Evolutionary conservation across 2,113 vertebrate species (phyloP), one percentile per base, ranked within the genome.

Genomic region (Clarias gariepinus): DNA sequence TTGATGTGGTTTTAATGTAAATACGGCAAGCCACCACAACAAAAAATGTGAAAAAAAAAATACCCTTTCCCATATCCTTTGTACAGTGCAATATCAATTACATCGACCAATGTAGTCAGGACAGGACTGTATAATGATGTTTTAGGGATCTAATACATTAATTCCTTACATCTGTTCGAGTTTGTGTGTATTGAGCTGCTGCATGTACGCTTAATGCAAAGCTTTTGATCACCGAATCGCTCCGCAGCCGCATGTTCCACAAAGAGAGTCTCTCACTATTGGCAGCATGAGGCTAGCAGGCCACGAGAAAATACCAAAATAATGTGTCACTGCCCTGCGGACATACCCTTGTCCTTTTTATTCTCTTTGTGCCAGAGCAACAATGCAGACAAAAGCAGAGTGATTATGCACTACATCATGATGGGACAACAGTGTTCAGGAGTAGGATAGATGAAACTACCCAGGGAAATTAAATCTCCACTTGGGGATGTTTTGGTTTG

Each of bases 381-480:
- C 90, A 91, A 90, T 91, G 91, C 89, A 90, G 91, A 89, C 88
- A 91, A 84, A 92, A 90, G 90, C 89, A 91, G 91, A 93, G 89
- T 89, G 92, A 94, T 94, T 94, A 91, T 90, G 91, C 90, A 91
- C 91, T 91, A 91, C 94, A 94, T 94, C 93, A 94, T 89, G 91
- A 94, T 92, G 92, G 89, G 92, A 92, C 92, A 92, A 91, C 91
- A 91, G 89, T 93, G 91, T 92, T 93, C 93, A 93, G 89, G 88
- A 90, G 90, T 89, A 92, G 92, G 93, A 93, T 92, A 91, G 91
- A 87, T 88, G 77, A 84, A 81, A 90, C 90, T 92, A 91, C 92
- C 92, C 90, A 91, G 94, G 94, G 93, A 94, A 95, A 95, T 95
- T 92, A 93, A 92, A 90, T 93, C 92, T 88, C 81, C 80, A 57